A percentile compares a stretch with the other conserved stretches of the same genome.
phyloP scores from a whole-genome alignment of 2,113 vertebrate species.

The Hymenochirus boettgeri region DNA sequence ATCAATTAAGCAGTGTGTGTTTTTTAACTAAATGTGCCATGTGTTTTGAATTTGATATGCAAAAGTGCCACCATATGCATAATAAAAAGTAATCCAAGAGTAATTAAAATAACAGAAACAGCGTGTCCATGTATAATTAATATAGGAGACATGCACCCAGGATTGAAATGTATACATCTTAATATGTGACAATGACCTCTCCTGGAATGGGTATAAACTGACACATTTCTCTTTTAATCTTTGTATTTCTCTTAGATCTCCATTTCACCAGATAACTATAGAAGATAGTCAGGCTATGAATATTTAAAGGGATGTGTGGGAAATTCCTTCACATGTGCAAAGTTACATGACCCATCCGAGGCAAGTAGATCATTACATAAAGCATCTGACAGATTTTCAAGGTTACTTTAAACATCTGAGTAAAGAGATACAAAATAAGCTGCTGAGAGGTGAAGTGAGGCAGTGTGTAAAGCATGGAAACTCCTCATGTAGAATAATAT shows the following conservation, averaged over 20 bases:
- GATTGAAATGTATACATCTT: too few species aligned
- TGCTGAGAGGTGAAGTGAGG: not conserved
- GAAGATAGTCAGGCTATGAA: slow-evolving; percentile 1
- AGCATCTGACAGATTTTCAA: not conserved
- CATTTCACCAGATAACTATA: not conserved
- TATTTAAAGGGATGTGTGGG: slow-evolving; percentile 4
- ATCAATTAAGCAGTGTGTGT: too few species aligned
- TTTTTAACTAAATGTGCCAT: too few species aligned
- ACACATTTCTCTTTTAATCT: too few species aligned
- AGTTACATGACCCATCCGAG: slow-evolving; percentile 8
- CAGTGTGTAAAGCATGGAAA: not conserved
- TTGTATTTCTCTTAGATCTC: not conserved
- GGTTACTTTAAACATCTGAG: not conserved
- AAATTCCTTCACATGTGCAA: slow-evolving; percentile 6
- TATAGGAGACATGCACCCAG: too few species aligned
- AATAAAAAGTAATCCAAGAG: too few species aligned
- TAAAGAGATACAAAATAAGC: slow-evolving; percentile 4
- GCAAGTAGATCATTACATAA: not conserved
- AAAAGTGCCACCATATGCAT: too few species aligned
- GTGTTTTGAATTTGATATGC: too few species aligned
- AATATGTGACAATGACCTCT: too few species aligned
- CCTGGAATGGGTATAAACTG: too few species aligned
- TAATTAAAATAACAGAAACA: too few species aligned
- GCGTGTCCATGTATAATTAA: too few species aligned
- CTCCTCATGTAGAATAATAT: not conserved